These are phyloP conservation scores for Chitala chitala DNA, from an alignment of 2,113 vertebrate species.

Conservation along the genomic window DNA sequence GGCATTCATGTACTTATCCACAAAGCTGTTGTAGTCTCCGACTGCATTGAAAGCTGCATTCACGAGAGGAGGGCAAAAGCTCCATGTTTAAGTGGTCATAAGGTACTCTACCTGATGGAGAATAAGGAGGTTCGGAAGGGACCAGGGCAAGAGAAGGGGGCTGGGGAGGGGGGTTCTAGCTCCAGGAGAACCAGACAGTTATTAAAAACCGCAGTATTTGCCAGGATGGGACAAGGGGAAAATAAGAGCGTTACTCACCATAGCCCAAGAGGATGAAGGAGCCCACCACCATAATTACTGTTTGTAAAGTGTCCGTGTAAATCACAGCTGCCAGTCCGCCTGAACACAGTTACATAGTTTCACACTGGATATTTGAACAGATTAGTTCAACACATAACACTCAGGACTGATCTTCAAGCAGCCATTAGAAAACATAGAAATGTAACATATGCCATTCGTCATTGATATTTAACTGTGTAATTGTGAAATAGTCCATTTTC, in stretches of 20 bases:
- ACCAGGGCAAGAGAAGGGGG: background rate
- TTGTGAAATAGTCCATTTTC: too few relatives aligned
- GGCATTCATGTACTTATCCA: conserved; percentile 74
- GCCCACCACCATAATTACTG: conserved; percentile 85
- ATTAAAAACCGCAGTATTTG: too few relatives aligned
- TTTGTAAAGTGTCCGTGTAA: conserved; percentile 94
- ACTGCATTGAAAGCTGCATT: conserved; percentile 75
- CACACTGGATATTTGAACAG: too few relatives aligned
- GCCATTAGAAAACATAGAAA: too few relatives aligned
- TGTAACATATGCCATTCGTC: too few relatives aligned
- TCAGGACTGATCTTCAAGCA: background rate
- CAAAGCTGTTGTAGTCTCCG: conserved; percentile 73
- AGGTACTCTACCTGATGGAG: background rate
- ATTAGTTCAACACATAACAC: background rate
- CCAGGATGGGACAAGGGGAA: too few relatives aligned
- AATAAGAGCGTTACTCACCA: conserved; percentile 66
- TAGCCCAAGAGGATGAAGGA: conserved; percentile 86
- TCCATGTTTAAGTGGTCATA: background rate
- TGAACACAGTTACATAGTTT: too few relatives aligned
- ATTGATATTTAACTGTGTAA: too few relatives aligned
- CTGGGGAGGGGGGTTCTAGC: background rate
- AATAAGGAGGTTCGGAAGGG: background rate
- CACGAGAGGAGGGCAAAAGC: background rate
- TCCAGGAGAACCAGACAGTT: too few relatives aligned
- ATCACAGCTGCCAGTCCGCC: conserved; percentile 95